Base-by-base conservation (phyloP, 2,797 vertebrate species). In the Xyrichtys novacula region DNA sequence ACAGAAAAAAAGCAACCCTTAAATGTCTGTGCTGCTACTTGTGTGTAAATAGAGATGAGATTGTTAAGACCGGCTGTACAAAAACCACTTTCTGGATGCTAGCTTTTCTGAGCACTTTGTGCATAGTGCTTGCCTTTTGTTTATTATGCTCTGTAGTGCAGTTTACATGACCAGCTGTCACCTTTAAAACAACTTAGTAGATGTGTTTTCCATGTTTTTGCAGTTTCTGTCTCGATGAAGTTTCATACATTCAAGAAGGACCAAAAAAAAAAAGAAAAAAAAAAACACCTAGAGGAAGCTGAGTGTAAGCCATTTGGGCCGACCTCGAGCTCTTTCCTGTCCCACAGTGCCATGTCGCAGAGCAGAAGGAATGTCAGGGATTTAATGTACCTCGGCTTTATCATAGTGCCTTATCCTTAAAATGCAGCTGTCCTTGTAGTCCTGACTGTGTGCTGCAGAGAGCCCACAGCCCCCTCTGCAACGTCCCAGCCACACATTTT, bases 331-430 rank as follows among this genome's bases (percentile, higher is more conserved):
- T 60, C 94, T 80, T 81, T 90, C 85, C 95, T 95, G 94, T 95
- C 93, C 93, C 92, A 90, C 94, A 95, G 96, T 97, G 97, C 96
- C 95, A 95, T 95, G 96, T 96, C 67, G 80, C 87, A 86, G 91
- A 91, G 88, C 96, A 96, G 95, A 98, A 96, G 95, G 96, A 97
- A 97, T 96, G 97, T 99, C 97, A 98, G 97, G 97, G 97, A 99
- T 98, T 95, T 95, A 94, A 94, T 95, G 96, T 98, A 99, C 98
- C 97, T 99, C 97, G 96, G 97, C 96, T 98, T 97, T 96, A 97
- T 97, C 95, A 95, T 96, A 97, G 98, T 99, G 98, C 98, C 98
- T 99, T 99, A 99, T 97, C 89, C 90, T 91, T 77, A 88, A 91
- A 92, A 93, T 90, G 90, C 91, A 93, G 92, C 92, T 91, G 89